These are phyloP conservation scores for Apolygus lucorum DNA, from an alignment of 1,140 invertebrate species.

Conservation along the genomic window DNA sequence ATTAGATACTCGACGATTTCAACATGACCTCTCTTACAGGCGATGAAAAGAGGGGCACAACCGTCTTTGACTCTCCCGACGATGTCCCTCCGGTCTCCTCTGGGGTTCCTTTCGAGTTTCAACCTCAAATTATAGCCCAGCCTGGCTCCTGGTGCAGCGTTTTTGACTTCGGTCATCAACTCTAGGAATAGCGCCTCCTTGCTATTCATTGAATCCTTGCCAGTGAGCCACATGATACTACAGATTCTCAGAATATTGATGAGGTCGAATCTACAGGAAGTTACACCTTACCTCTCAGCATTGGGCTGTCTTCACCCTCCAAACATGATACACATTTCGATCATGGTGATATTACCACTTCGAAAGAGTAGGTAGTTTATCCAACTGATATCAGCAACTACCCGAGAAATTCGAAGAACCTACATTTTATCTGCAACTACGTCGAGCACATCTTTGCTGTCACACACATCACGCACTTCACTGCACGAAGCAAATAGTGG, in stretches of 20 bases:
- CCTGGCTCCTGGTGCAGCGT: slow-evolving; percentile 55
- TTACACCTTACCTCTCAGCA: too few species aligned
- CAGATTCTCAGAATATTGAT: background rate
- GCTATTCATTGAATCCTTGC: slow-evolving; percentile 43
- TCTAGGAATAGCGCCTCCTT: slow-evolving; percentile 56
- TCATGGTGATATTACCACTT: too few species aligned
- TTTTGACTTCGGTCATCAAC: slow-evolving; percentile 58
- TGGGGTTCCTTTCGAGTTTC: slow-evolving; percentile 52
- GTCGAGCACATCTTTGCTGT: too few species aligned
- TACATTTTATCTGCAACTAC: too few species aligned
- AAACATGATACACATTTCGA: too few species aligned
- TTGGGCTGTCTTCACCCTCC: too few species aligned
- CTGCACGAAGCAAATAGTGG: too few species aligned
- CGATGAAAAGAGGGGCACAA: slow-evolving; percentile 78
- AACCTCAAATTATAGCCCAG: slow-evolving; percentile 54
- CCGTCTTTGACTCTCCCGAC: slow-evolving; percentile 58
- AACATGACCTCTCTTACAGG: slow-evolving; percentile 72
- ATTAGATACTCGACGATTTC: slow-evolving; percentile 85
- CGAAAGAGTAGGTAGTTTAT: too few species aligned
- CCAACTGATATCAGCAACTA: too few species aligned
- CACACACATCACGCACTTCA: too few species aligned
- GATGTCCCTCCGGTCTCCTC: slow-evolving; percentile 50
- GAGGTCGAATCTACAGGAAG: too few species aligned
- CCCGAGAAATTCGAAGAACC: too few species aligned
- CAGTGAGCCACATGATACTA: slow-evolving; percentile 28